Percentiles rank a stretch among this genome's conserved stretches.
phyloP scores from a whole-genome alignment of 2,888 invertebrate species.

The Crossocerus cetratus region DNA sequence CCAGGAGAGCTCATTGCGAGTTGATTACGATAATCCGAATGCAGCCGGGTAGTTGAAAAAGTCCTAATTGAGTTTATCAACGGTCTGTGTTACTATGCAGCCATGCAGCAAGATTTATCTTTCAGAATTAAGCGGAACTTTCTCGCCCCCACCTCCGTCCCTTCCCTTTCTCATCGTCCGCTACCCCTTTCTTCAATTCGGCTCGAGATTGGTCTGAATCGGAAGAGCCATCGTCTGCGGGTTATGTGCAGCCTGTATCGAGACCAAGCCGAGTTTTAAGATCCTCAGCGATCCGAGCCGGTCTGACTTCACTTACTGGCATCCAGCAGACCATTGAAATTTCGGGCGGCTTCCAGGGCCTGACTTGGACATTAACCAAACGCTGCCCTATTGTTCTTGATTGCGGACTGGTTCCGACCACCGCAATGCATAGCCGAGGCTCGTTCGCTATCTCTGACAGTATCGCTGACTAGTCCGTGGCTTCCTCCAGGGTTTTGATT shows the following conservation, averaged over 20 bases:
- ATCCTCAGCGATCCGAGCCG: constrained; percentile 28
- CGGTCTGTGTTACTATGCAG: not conserved
- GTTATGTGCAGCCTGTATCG: not conserved
- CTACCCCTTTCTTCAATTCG: too few species aligned
- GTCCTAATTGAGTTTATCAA: constrained; percentile 3
- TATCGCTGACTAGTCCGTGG: constrained; percentile 55
- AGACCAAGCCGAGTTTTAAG: not conserved
- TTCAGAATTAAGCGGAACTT: not conserved
- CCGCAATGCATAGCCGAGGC: constrained; percentile 61
- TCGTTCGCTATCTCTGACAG: constrained; percentile 63
- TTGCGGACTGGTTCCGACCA: constrained; percentile 57
- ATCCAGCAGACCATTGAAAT: constrained; percentile 44
- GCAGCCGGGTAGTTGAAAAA: not conserved
- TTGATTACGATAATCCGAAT: constrained; percentile 1
- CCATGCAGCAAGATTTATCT: not conserved
- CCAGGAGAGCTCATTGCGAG: too few species aligned
- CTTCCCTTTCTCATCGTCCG: not conserved
- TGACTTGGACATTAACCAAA: constrained; percentile 68
- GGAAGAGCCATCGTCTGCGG: not conserved
- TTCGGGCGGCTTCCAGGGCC: constrained; percentile 59
- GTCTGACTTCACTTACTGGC: constrained; percentile 30
- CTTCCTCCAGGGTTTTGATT: constrained; percentile 42
- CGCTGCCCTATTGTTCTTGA: constrained; percentile 63
- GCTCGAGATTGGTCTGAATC: not conserved
- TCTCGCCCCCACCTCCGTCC: not conserved